Conservation (phyloP, 1,140 invertebrate species). For the Drosophila pectinifera region DNA sequence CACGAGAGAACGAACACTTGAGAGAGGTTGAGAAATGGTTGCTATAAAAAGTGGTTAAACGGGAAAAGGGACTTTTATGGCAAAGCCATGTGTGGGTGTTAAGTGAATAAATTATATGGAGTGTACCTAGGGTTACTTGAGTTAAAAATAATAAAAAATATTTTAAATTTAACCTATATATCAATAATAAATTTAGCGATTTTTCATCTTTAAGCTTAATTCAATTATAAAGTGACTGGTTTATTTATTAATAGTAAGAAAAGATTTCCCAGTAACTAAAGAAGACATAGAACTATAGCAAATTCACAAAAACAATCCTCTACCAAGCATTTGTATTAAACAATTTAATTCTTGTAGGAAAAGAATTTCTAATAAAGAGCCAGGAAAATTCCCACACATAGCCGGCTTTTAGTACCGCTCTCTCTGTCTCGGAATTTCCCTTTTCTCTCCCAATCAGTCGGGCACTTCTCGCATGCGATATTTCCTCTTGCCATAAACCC, state of each 20-base stretch:
- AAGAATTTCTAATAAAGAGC: neutral
- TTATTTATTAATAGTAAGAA: neutral
- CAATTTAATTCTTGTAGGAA: neutral
- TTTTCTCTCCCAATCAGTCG: neutral
- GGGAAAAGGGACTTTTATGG: slow-evolving; percentile 18
- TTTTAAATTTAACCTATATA: too few relatives aligned
- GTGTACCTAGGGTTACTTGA: neutral
- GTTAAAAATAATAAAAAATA: too few relatives aligned
- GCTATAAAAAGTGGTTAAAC: slow-evolving; percentile 26
- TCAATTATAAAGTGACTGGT: too few relatives aligned
- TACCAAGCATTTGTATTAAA: neutral
- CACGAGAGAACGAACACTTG: neutral
- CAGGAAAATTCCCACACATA: slow-evolving; percentile 20
- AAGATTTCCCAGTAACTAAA: neutral
- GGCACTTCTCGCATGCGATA: slow-evolving; percentile 65
- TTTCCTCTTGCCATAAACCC: slow-evolving; percentile 14
- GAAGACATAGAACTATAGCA: neutral
- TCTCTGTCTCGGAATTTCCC: slow-evolving; percentile 2
- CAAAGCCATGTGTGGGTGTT: neutral
- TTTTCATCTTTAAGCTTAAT: too few relatives aligned
- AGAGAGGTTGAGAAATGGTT: slow-evolving; percentile 9
- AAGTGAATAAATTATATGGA: neutral
- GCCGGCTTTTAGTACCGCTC: slow-evolving; percentile 17
- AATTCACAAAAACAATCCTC: neutral
- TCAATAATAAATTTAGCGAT: too few relatives aligned